Evolutionary conservation across 2,888 invertebrate genomes (phyloP), one percentile per base, ranked within the genome.

Genomic region (Ophion obscuratus): DNA sequence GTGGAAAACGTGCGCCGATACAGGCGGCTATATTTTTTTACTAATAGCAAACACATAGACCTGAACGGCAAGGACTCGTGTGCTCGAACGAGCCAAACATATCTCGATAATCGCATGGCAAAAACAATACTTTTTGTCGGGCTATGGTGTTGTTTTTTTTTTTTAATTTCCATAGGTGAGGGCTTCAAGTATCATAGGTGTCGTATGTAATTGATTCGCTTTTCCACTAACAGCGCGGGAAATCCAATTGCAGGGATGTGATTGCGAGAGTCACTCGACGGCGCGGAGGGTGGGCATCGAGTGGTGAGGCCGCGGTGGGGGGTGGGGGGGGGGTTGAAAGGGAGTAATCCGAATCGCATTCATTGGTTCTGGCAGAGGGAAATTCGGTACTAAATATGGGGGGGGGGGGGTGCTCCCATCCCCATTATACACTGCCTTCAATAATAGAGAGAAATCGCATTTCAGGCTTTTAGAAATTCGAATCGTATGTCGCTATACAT

Each of bases 361-460:
- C 66, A 61, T 73, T 66, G 66, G 44, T 17, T 68, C 74, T 74
- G 53, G 67, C 36, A 68, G 24, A 31, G 36, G 59, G 59, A 40
- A 67, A 81, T 59, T 44, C n/a, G 64, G 62, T 79, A 75, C 53
- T 74, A 79, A 76, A 83, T 71, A 77, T 81, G 71, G 53, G 53
- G 4, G 47, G 47, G 47, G 47, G 53, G 62, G 2, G 17, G 76
- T 17, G 36, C 67, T 73, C 64, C 17, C 31, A 76, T 83, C 27
- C 64, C 24, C 57, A 64, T 73, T 76, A 76, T 66, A 61, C 40
- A 24, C 40, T 44, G 4, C 78, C 59, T 66, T 44, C 24, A 71
- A 78, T 85, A 75, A 85, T 70, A 11, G 70, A 79, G 70, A 74
- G 31, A 82, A 83, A 75, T 85, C 79, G 71, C 71, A 82, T 85